phyloP scores from a whole-genome alignment of 2,888 invertebrate species.

The Spodoptera exigua region DNA sequence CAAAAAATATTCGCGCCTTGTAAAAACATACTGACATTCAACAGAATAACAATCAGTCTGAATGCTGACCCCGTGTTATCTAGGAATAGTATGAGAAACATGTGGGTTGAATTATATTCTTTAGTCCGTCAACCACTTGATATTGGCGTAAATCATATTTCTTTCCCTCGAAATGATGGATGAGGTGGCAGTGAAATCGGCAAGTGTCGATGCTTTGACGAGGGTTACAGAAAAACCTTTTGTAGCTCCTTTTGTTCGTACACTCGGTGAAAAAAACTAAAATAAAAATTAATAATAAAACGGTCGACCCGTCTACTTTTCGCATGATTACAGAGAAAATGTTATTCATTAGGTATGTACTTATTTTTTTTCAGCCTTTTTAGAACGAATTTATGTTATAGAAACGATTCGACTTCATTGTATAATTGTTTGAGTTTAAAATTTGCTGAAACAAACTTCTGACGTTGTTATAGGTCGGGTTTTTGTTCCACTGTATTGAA shows the following conservation, averaged over 20 bases:
- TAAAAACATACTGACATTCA: no score
- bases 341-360: slow-evolving; percentile 4
- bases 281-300: slow-evolving; percentile 37
- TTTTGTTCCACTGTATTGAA: no score
- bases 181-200: slow-evolving; percentile 41
- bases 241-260: slow-evolving; percentile 32
- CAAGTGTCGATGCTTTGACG: slow-evolving; percentile 37
- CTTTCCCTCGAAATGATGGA: slow-evolving; percentile 41
- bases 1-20: no score
- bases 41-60: no score
- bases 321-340: slow-evolving; percentile 13
- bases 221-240: slow-evolving; percentile 46
- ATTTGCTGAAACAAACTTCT: no score
- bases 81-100: neutral
- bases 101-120: neutral
- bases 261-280: slow-evolving; percentile 27
- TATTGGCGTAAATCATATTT: slow-evolving; percentile 32
- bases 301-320: slow-evolving; percentile 4
- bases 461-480: no score
- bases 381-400: neutral
- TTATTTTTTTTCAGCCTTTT: neutral
- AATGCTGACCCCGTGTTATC: neutral
- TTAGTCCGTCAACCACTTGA: slow-evolving; percentile 8
- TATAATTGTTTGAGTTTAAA: no score
- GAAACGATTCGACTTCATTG: no score